Evolutionary conservation across 1,140 invertebrate genomes (phyloP), one percentile per base, ranked within the genome.

Genomic region (Homalodisca vitripennis): DNA sequence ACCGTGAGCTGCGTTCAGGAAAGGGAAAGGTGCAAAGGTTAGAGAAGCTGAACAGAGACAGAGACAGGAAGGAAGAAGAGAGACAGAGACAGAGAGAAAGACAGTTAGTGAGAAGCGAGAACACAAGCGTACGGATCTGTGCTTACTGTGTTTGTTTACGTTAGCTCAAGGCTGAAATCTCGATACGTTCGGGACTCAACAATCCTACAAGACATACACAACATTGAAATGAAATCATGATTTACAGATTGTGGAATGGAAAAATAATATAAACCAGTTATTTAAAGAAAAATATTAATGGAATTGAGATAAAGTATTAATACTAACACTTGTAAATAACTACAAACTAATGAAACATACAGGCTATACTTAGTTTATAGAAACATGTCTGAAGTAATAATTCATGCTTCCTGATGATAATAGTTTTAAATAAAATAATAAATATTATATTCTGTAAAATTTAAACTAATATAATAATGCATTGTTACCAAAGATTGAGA

Each of bases 161-260:
- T 72, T 62, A 74, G 72, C 73, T 77, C 75, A 71, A 77, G 72
- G 69, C 74, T 74, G 74, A 74, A 77, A 74, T 75, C 75, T 70
- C 75, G 74, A 73, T 77, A 77, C 41, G 73, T 73, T 64, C 65
- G 72, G 64, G 75, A 72, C 72, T 75, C 75, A 70, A 74, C 72
- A 72, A 75, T 72, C 74, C 75, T 75, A 75, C 68, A 73, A 74
- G 69, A 73, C 48, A 53, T 41, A 41, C 48, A 60, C 26, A 60
- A 60, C 55, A 60, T 60, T 60, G 24, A 60, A 60, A 27, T 60
- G 22, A 13, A 60, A 3, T 22, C 55, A 2, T 27, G 3, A 13
- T 60, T 60, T 17, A 41, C 34, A 41, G 6, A 41, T 41, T n/a
- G 46, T 67, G 14, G n/a, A 51, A 27, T 26, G 27, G 12, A 57